Conservation (phyloP, 2,888 invertebrate genomes). For the Pterobdella sp. region DNA sequence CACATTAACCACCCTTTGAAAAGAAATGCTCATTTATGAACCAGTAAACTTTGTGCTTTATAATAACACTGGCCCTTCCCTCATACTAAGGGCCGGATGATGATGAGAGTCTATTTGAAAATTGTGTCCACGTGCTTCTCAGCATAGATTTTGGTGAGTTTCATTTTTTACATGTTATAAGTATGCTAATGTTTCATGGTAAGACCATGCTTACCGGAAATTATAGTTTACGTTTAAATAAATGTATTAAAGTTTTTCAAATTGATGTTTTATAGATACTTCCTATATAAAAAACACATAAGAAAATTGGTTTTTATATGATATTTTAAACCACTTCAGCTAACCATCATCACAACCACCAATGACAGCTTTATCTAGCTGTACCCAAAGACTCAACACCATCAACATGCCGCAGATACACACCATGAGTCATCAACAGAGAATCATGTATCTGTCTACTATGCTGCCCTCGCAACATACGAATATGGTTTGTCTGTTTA, state of each 20-base stretch:
- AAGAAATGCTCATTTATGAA: too few relatives aligned
- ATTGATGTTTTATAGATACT: too few relatives aligned
- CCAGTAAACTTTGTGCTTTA: not conserved
- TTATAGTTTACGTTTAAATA: too few relatives aligned
- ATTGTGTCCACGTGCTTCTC: constrained; percentile 42
- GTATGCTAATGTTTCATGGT: too few relatives aligned
- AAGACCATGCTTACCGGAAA: too few relatives aligned
- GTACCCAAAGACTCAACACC: constrained; percentile 17
- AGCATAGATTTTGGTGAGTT: constrained; percentile 48
- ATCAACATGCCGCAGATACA: constrained; percentile 19
- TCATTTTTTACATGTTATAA: too few relatives aligned
- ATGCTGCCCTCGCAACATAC: constrained; percentile 47
- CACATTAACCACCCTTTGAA: too few relatives aligned
- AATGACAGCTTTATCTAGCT: constrained; percentile 19
- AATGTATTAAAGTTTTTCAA: too few relatives aligned
- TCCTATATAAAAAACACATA: too few relatives aligned
- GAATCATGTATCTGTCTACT: constrained; percentile 42
- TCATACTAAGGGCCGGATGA: not conserved
- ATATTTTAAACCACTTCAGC: not conserved
- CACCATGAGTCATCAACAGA: constrained; percentile 12
- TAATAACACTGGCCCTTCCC: not conserved
- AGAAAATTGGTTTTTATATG: constrained; percentile 48
- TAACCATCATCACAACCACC: not conserved
- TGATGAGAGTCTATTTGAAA: not conserved
- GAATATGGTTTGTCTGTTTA: constrained; percentile 48